Evolutionary conservation across 2,888 invertebrate species (phyloP).

Genomic region (Lochmaea capreae): DNA sequence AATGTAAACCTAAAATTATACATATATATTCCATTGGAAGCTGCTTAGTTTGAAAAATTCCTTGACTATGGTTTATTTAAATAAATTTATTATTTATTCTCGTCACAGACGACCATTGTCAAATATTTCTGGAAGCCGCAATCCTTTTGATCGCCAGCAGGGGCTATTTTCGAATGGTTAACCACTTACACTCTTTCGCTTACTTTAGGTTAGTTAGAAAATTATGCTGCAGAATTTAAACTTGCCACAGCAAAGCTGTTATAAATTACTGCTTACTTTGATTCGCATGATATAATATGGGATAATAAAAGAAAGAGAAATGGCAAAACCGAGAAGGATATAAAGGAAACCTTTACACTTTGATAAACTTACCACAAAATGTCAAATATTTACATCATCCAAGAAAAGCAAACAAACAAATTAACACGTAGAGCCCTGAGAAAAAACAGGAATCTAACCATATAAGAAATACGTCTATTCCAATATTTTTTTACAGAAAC

Average conservation of each 20-base stretch:
- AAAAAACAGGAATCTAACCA: too few relatives aligned
- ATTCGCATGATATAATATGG: background rate
- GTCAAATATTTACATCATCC: too few relatives aligned
- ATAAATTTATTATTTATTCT: slow-evolving; percentile 7
- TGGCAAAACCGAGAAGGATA: background rate
- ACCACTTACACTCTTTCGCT: slow-evolving; percentile 22
- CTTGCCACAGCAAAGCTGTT: background rate
- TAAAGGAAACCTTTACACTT: background rate
- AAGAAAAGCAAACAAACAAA: too few relatives aligned
- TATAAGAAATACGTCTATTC: too few relatives aligned
- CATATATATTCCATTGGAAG: too few relatives aligned
- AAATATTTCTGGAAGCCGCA: slow-evolving; percentile 27
- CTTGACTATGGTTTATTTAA: too few relatives aligned
- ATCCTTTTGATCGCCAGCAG: slow-evolving; percentile 8
- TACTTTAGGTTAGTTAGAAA: background rate
- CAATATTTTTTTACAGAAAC: too few relatives aligned
- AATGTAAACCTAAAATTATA: too few relatives aligned
- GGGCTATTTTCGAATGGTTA: slow-evolving; percentile 20
- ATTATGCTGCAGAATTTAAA: background rate
- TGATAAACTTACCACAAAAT: too few relatives aligned
- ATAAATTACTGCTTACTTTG: slow-evolving; percentile 5
- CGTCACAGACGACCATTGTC: slow-evolving; percentile 13
- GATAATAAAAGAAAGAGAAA: background rate
- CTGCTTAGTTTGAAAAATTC: too few relatives aligned
- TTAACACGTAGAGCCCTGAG: too few relatives aligned